A percentile compares a stretch with the other conserved stretches of the same genome.
phyloP scores from a whole-genome alignment of 2,797 vertebrate genomes.

The Hylomyscus alleni region DNA sequence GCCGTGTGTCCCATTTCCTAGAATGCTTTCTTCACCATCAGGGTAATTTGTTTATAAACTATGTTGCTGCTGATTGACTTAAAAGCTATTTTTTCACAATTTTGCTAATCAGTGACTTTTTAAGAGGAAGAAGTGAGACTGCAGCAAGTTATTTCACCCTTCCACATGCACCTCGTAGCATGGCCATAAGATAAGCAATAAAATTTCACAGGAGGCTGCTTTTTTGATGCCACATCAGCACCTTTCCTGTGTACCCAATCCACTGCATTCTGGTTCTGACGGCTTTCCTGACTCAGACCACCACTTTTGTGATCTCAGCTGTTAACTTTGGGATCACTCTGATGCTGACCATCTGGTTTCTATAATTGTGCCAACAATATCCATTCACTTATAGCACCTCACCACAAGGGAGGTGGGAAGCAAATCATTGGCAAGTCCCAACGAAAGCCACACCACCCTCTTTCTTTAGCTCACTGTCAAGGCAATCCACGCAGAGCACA shows the following conservation, averaged over 20 bases:
- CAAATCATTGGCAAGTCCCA: neutral
- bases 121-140: conserved; percentile 64
- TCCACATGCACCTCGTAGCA: neutral
- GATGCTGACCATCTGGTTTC: neutral
- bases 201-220: neutral
- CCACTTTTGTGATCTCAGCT: too few relatives aligned
- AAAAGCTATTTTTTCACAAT: conserved; percentile 72
- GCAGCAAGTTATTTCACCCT: conserved; percentile 72
- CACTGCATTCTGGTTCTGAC: accelerated
- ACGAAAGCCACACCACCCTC: neutral
- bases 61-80: conserved; percentile 54
- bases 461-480: neutral
- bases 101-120: conserved; percentile 77
- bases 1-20: neutral
- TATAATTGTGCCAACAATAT: neutral
- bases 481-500: neutral
- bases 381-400: neutral
- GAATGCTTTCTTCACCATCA: neutral
- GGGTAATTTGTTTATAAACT: conserved; percentile 69
- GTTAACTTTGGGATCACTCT: neutral
- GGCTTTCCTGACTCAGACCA: accelerated
- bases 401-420: neutral
- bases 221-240: conserved; percentile 23
- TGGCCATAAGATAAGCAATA: conserved; percentile 23
- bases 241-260: accelerated